These are phyloP conservation scores for Pholis gunnellus DNA, from an alignment of 2,113 vertebrate genomes.

Conservation along the genomic window DNA sequence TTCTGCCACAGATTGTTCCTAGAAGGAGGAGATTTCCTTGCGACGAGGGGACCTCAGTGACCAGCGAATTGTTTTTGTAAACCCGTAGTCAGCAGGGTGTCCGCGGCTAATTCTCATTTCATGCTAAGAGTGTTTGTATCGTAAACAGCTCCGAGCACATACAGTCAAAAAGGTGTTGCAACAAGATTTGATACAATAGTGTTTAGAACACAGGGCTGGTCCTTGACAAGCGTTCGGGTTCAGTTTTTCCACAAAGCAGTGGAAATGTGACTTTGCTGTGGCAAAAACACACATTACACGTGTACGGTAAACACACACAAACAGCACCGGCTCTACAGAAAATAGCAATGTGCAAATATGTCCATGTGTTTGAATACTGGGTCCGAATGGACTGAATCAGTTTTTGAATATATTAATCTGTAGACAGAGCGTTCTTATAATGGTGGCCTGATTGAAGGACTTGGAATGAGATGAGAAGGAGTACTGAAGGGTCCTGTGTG, in stretches of 20 bases:
- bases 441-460: conserved; percentile 3
- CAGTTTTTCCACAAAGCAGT: too few relatives aligned
- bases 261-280: not conserved
- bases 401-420: not conserved
- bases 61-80: conserved; percentile 36
- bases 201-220: not conserved
- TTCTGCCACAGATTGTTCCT: conserved; percentile 55
- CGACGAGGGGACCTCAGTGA: conserved; percentile 15
- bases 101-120: conserved; percentile 30
- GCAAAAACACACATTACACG: not conserved
- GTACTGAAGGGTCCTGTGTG: not conserved
- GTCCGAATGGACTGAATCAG: not conserved
- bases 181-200: not conserved
- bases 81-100: conserved; percentile 8
- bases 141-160: conserved; percentile 40
- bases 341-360: not conserved
- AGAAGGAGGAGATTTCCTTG: conserved; percentile 36
- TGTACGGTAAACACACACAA: not conserved
- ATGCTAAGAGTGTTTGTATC: conserved; percentile 31
- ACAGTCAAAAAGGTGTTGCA: conserved; percentile 3
- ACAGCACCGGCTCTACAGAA: not conserved
- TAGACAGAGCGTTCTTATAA: not conserved
- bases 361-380: not conserved
- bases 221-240: not conserved
- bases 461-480: not conserved